Conservation (phyloP, 2,888 invertebrate species). For the Adineta ricciae region DNA sequence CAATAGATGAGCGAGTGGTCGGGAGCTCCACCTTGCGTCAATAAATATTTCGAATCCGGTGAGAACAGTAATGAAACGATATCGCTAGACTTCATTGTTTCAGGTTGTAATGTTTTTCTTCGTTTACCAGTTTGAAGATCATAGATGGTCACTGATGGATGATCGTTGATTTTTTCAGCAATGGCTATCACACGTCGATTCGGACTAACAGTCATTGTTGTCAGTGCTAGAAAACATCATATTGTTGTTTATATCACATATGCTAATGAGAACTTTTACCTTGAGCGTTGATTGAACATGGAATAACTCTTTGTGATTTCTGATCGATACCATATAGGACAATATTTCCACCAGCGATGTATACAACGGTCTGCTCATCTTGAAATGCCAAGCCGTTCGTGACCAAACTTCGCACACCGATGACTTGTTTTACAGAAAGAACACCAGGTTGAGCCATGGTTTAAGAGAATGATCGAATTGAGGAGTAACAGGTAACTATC, state of each 20-base stretch:
- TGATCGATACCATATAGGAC: conserved; percentile 52
- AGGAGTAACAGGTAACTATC: neutral
- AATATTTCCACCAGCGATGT: conserved; percentile 51
- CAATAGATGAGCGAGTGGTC: conserved; percentile 72
- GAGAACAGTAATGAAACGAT: conserved; percentile 68
- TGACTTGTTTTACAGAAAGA: conserved; percentile 42
- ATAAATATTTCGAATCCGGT: conserved; percentile 68
- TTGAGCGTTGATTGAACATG: conserved; percentile 49
- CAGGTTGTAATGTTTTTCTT: conserved; percentile 48
- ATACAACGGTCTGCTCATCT: conserved; percentile 51
- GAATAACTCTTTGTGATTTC: conserved; percentile 51
- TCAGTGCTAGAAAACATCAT: conserved; percentile 38
- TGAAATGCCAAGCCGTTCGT: conserved; percentile 44
- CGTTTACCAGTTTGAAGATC: conserved; percentile 50
- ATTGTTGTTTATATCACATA: too few species aligned
- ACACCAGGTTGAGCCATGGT: neutral
- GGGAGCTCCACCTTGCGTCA: conserved; percentile 67
- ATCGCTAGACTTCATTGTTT: conserved; percentile 54
- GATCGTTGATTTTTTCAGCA: conserved; percentile 47
- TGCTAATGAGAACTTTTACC: conserved; percentile 35
- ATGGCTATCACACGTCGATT: conserved; percentile 50
- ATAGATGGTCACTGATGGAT: conserved; percentile 51
- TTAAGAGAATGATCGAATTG: neutral
- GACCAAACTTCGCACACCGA: conserved; percentile 48
- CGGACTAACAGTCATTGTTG: conserved; percentile 50